A percentile compares a stretch with the other conserved stretches of the same genome.
Evolutionary conservation across 2,797 vertebrate genomes (phyloP).

Genomic region (Staurois parvus): DNA sequence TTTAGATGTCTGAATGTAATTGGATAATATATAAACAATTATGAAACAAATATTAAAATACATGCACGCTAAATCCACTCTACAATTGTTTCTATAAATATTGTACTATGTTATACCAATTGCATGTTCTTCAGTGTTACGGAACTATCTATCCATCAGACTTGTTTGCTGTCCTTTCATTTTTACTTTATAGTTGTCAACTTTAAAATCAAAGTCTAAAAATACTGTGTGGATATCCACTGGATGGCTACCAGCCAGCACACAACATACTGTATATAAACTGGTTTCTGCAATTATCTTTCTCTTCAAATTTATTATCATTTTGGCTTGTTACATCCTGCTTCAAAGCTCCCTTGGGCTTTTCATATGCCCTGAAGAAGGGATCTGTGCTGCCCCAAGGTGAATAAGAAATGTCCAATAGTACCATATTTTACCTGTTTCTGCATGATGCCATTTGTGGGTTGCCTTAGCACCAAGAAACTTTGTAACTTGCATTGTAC

Average conservation of each 20-base stretch:
- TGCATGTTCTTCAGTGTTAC: background rate
- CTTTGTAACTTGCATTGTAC: too few species aligned
- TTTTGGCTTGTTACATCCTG: background rate
- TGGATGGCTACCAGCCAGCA: background rate
- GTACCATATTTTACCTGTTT: too few species aligned
- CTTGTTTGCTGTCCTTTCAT: background rate
- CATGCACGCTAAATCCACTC: background rate
- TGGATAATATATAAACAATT: background rate
- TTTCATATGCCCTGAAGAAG: too few species aligned
- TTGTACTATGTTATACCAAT: background rate
- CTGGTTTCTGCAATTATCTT: background rate
- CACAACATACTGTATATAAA: background rate
- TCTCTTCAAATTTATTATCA: too few species aligned
- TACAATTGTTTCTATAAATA: background rate
- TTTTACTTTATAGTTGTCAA: background rate
- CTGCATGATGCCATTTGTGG: too few species aligned
- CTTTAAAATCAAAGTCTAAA: background rate
- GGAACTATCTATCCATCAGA: background rate
- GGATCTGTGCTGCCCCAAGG: too few species aligned
- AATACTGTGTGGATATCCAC: background rate
- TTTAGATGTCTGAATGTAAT: slow-evolving; percentile 16
- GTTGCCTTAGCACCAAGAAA: too few species aligned
- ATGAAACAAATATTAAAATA: background rate
- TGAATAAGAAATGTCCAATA: too few species aligned
- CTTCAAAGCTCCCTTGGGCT: too few species aligned